Base-by-base conservation (phyloP, 2,888 invertebrate species). In the Agonopterix alstromeriana region DNA sequence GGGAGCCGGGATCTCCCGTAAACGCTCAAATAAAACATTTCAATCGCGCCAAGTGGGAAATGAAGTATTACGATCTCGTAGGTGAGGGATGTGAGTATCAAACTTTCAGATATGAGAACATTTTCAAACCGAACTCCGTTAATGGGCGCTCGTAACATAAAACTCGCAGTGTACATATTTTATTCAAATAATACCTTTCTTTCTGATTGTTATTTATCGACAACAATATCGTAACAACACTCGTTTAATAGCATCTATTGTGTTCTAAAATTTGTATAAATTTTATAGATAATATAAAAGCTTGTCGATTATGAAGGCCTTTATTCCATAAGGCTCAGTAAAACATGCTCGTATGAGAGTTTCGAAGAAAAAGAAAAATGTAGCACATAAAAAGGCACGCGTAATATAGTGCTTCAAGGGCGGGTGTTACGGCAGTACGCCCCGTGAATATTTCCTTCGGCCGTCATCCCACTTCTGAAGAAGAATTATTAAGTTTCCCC, bases 401-500 rank as follows among this genome's bases (percentile, higher is more conserved):
- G 74, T 76, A 77, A 77, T 74, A 77, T 77, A 77, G 73, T 78
- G 73, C 73, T 76, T 67, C 69, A 73, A 79, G 77, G 76, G 73
- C 65, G 74, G 73, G 76, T 69, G 70, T 75, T 77, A 77, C 73
- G 65, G 58, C 59, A 62, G 73, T 79, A 86, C 85, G 85, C 83
- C 74, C 78, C 67, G 80, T 84, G 87, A 87, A 88, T 86, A 88
- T 86, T 87, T 82, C 77, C 70, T 71, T 76, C 79, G 83, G 72
- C 83, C 82, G 80, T 82, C 87, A 87, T 83, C 81, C 82, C 66
- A 84, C 84, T 87, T 86, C 79, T 74, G 77, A 87, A 86, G 87
- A 88, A 87, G 88, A 87, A 88, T 88, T 88, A 88, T 87, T 87
- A 88, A 88, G 84, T 88, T 88, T 80, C 73, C 65, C 73, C 81